These are phyloP conservation scores for Hypsopygia costalis DNA, from an alignment of 2,888 invertebrate species.

Conservation along the genomic window DNA sequence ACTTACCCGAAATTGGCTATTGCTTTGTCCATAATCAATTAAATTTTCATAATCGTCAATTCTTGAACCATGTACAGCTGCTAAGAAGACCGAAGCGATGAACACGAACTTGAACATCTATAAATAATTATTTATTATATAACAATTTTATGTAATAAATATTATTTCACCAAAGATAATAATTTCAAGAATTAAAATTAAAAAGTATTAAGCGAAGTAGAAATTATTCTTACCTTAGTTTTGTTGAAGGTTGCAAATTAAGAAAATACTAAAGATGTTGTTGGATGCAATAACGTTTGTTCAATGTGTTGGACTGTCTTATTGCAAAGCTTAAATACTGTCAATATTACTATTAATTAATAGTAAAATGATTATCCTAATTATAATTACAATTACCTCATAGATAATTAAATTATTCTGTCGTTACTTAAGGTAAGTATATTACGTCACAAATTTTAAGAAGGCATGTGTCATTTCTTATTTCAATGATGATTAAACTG, in stretches of 20 bases:
- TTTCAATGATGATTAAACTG: too few relatives aligned
- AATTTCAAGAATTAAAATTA: too few relatives aligned
- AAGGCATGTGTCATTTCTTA: too few relatives aligned
- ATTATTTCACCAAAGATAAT: too few relatives aligned
- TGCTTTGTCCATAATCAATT: constrained; percentile 27
- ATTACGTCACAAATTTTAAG: too few relatives aligned
- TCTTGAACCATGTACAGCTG: constrained; percentile 16
- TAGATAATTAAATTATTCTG: not conserved
- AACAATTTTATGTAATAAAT: too few relatives aligned
- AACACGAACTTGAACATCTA: constrained; percentile 25
- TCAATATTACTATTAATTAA: not conserved
- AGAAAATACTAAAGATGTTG: not conserved
- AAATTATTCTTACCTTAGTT: not conserved
- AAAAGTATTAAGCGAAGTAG: too few relatives aligned
- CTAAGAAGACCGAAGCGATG: constrained; percentile 17
- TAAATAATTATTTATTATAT: not conserved
- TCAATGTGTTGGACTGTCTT: not conserved
- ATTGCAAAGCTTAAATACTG: not conserved
- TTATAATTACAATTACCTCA: not conserved
- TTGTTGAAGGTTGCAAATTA: too few relatives aligned
- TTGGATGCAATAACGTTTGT: not conserved
- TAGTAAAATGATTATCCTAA: not conserved
- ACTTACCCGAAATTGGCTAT: constrained; percentile 26
- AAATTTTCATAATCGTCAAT: constrained; percentile 27
- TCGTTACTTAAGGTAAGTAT: not conserved